phyloP scores from a whole-genome alignment of 2,113 vertebrate species.

The Dipodomys spectabilis region DNA sequence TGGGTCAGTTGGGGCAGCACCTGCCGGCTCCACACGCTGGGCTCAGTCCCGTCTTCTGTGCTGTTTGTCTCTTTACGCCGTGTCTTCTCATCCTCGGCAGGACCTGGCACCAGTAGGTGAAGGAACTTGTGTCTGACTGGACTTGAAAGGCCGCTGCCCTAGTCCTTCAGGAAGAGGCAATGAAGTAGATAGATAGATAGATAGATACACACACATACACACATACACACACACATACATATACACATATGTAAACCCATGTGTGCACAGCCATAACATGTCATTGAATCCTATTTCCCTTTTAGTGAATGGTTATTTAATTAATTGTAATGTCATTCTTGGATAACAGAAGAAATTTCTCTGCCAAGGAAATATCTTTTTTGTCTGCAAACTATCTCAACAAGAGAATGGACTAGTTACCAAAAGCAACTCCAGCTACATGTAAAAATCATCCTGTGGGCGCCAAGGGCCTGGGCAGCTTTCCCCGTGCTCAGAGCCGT shows the following conservation, averaged over 20 bases:
- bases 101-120: not conserved
- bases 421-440: too few species aligned
- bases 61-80: not conserved
- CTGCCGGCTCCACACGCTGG: too few species aligned
- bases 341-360: not conserved
- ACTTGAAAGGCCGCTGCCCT: slow-evolving; percentile 23
- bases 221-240: too few species aligned
- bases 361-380: not conserved
- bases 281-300: accelerated
- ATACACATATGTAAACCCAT: not conserved
- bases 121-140: not conserved
- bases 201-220: too few species aligned
- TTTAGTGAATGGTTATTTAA: not conserved
- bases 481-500: too few species aligned
- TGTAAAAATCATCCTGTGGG: not conserved
- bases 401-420: not conserved
- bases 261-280: not conserved
- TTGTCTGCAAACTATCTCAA: not conserved
- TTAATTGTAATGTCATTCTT: not conserved
- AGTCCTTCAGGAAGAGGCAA: not conserved
- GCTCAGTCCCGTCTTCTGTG: too few species aligned
- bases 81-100: not conserved
- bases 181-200: too few species aligned
- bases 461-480: not conserved
- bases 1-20: too few species aligned